Percentiles rank a stretch among this genome's conserved stretches.
Conservation (phyloP, 2,888 invertebrate genomes). For the Erebia aethiops region DNA sequence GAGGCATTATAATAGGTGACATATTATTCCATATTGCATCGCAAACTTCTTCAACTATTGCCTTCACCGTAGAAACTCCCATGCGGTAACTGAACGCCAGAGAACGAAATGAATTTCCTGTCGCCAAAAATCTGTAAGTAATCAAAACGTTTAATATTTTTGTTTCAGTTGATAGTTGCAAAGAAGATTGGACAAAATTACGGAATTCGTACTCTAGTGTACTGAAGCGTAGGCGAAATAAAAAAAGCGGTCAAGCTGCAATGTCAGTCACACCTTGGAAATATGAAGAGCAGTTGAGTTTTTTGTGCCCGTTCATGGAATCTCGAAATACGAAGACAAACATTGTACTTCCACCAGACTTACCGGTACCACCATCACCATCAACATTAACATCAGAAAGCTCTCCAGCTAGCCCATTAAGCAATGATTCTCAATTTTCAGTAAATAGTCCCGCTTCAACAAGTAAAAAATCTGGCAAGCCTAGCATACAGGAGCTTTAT, state of each 20-base stretch:
- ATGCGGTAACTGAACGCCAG: background rate
- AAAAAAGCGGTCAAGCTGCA: no score
- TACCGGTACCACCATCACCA: conserved; percentile 1
- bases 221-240: conserved; percentile 3
- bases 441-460: background rate
- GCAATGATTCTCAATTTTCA: conserved; percentile 1
- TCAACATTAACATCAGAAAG: conserved; percentile 4
- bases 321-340: conserved; percentile 4
- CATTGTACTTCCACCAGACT: background rate
- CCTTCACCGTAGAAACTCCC: conserved; percentile 2
- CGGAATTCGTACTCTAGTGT: background rate
- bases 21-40: background rate
- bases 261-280: conserved; percentile 3
- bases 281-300: background rate
- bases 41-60: conserved; percentile 6
- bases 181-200: conserved; percentile 1
- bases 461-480: background rate
- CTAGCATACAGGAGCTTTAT: conserved; percentile 25
- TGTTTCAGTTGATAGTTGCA: conserved; percentile 2
- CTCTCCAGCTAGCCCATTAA: background rate
- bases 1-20: conserved; percentile 7
- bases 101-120: background rate
- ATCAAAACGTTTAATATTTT: background rate
- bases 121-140: background rate
- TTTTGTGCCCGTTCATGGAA: conserved; percentile 2